Percentiles rank a stretch among this genome's conserved stretches.
Evolutionary conservation across 2,888 invertebrate species (phyloP).

Genomic region (Galerucella calmariensis): DNA sequence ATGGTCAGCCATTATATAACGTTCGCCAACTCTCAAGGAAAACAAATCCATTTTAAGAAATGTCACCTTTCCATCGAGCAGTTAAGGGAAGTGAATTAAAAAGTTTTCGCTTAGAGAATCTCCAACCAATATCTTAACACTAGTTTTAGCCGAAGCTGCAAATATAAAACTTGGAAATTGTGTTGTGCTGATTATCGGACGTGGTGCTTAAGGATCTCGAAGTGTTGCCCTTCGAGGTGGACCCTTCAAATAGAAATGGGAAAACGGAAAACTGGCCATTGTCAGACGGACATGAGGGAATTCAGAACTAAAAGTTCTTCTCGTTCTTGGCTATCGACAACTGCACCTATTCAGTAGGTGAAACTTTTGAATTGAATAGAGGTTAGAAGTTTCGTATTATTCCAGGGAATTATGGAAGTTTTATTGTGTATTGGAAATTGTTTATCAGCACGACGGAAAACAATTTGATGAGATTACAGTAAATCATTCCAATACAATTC

Average conservation of each 20-base stretch:
- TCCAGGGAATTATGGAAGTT: neutral
- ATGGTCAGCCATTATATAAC: neutral
- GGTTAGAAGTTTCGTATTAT: conserved; percentile 6
- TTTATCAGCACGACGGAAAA: neutral
- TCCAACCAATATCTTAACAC: conserved; percentile 31
- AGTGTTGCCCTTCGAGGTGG: conserved; percentile 34
- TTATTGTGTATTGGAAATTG: neutral
- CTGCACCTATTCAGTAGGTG: conserved; percentile 13
- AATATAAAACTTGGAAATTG: conserved; percentile 45
- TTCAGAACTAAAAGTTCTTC: conserved; percentile 40
- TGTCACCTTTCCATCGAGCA: conserved; percentile 8
- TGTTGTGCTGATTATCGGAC: conserved; percentile 39
- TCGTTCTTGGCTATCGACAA: conserved; percentile 15
- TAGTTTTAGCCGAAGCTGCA: conserved; percentile 31
- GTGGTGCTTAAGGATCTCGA: conserved; percentile 32
- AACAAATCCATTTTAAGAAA: conserved; percentile 17
- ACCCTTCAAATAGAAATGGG: conserved; percentile 49
- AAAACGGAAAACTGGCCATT: conserved; percentile 49
- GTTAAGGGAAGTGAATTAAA: conserved; percentile 31
- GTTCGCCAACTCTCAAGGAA: neutral
- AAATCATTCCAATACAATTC: neutral
- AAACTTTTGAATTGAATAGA: conserved; percentile 6
- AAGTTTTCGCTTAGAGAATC: conserved; percentile 33
- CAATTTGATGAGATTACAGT: neutral
- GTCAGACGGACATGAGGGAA: conserved; percentile 49